Conservation (phyloP, 2,888 invertebrate genomes). For the Eretmocerus hayati region DNA sequence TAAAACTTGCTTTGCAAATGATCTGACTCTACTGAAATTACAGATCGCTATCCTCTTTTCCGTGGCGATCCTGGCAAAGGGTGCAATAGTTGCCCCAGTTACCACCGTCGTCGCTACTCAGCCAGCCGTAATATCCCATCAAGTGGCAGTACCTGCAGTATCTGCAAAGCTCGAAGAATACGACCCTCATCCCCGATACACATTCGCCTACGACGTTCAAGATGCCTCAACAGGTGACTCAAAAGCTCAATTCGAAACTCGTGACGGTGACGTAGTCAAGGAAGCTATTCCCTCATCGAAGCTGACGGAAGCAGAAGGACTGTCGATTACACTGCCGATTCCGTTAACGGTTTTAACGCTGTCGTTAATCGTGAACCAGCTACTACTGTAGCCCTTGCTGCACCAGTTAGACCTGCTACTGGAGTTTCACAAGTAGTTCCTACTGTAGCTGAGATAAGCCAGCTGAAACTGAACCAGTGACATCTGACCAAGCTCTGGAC, state of each 20-base stretch:
- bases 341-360: slow-evolving; percentile 31
- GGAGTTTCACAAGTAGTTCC: not conserved
- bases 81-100: slow-evolving; percentile 27
- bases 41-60: slow-evolving; percentile 42
- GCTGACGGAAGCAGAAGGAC: slow-evolving; percentile 34
- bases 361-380: slow-evolving; percentile 38
- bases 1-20: too few relatives aligned
- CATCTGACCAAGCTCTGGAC: too few relatives aligned
- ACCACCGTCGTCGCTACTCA: slow-evolving; percentile 46
- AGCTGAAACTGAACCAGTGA: too few relatives aligned
- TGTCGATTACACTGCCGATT: slow-evolving; percentile 32
- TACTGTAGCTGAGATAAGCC: too few relatives aligned
- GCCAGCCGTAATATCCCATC: not conserved
- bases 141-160: slow-evolving; percentile 18
- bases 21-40: not conserved
- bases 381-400: slow-evolving; percentile 23
- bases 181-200: slow-evolving; percentile 27
- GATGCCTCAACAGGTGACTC: slow-evolving; percentile 25
- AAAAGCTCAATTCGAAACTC: slow-evolving; percentile 28
- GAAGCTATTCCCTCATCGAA: slow-evolving; percentile 36
- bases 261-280: slow-evolving; percentile 34
- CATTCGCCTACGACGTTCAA: slow-evolving; percentile 28
- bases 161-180: slow-evolving; percentile 26
- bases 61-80: too few relatives aligned
- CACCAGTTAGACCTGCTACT: too few relatives aligned